phyloP scores from a whole-genome alignment of 1,140 invertebrate genomes.

The Oedothorax gibbosus region DNA sequence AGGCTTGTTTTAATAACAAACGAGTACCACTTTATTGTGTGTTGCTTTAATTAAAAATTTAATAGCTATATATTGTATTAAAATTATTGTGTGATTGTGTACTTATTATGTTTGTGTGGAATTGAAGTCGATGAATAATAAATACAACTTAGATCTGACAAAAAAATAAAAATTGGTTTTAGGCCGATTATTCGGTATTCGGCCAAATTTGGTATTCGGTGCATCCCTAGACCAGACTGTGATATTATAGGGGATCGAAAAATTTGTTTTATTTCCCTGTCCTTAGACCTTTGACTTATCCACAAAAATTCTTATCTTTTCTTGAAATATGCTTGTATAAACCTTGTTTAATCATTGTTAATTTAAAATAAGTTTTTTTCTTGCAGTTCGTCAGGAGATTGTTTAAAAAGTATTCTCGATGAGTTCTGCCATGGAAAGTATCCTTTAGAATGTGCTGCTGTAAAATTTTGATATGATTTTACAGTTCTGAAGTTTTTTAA shows the following conservation, averaged over 20 bases:
- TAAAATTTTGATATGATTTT: slow-evolving; percentile 7
- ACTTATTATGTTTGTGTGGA: too few species aligned
- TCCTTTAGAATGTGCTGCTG: slow-evolving; percentile 73
- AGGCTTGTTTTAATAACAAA: too few species aligned
- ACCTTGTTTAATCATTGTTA: neutral
- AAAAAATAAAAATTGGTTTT: too few species aligned
- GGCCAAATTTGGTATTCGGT: too few species aligned
- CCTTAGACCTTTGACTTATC: neutral
- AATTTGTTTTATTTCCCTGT: neutral
- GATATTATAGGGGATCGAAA: neutral
- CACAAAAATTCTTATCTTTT: neutral
- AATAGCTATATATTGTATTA: too few species aligned
- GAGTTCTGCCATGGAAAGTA: slow-evolving; percentile 87
- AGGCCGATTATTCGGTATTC: too few species aligned
- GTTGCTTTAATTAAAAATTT: too few species aligned
- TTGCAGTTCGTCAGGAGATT: neutral
- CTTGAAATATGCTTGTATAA: neutral
- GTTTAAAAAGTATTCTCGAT: slow-evolving; percentile 11
- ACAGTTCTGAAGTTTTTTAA: neutral
- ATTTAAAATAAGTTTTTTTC: neutral
- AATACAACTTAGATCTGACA: too few species aligned
- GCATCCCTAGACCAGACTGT: neutral
- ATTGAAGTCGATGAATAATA: too few species aligned
- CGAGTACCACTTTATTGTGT: too few species aligned
- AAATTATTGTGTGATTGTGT: too few species aligned